phyloP scores from a whole-genome alignment of 2,888 invertebrate species.

The Bembecia ichneumoniformis region DNA sequence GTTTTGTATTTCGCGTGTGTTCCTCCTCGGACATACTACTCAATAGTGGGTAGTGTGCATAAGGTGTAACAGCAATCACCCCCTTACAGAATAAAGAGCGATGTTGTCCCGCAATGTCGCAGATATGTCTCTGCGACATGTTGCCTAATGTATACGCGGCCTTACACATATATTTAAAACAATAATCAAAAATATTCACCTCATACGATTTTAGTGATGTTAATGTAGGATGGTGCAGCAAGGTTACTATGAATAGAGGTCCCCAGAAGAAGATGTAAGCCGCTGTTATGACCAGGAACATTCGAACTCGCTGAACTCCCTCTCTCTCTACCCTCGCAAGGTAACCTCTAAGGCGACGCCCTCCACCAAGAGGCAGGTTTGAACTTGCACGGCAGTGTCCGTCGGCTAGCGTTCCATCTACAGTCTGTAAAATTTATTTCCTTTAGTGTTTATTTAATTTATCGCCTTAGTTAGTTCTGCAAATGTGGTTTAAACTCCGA shows the following conservation, averaged over 20 bases:
- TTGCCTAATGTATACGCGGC: no score
- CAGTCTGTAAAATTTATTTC: constrained; percentile 36
- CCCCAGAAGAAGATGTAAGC: constrained; percentile 93
- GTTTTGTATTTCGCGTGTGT: no score
- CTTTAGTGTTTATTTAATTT: no score
- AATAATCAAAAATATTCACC: constrained; percentile 46
- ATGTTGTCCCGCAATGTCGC: no score
- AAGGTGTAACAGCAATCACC: no score
- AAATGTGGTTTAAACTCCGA: no score
- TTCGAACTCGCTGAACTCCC: constrained; percentile 85
- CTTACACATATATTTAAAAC: no score
- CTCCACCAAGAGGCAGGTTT: constrained; percentile 75
- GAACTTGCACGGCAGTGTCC: constrained; percentile 43
- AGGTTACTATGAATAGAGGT: constrained; percentile 88
- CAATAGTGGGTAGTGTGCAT: no score
- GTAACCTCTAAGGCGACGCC: constrained; percentile 82
- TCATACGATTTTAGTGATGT: constrained; percentile 83
- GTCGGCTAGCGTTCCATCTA: constrained; percentile 53
- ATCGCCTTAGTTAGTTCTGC: no score
- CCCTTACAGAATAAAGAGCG: no score
- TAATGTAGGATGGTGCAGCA: constrained; percentile 81
- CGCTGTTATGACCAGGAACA: constrained; percentile 87
- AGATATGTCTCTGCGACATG: no score
- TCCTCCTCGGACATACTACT: no score
- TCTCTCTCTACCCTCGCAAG: constrained; percentile 83